phyloP scores from a whole-genome alignment of 2,797 vertebrate species.

The Karalla daura region DNA sequence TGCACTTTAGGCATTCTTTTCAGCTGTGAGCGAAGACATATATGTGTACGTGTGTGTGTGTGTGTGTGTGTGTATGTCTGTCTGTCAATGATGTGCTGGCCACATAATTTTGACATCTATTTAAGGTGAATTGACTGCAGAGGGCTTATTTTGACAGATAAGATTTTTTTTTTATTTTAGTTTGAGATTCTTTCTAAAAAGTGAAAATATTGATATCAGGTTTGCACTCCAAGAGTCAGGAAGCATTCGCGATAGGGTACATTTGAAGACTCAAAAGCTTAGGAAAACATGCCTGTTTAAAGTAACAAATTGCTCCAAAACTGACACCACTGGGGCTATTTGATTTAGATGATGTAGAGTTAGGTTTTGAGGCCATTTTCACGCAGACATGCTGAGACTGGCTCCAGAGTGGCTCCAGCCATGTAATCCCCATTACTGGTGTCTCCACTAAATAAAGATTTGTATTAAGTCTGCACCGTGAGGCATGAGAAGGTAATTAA shows the following conservation, averaged over 20 bases:
- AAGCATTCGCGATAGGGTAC: too few relatives aligned
- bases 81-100: background rate
- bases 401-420: background rate
- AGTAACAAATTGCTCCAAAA: background rate
- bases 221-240: background rate
- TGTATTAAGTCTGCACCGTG: background rate
- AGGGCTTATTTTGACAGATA: background rate
- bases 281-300: background rate
- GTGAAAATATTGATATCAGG: background rate
- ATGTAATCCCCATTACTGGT: background rate
- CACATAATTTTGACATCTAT: slow-evolving; percentile 5
- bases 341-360: background rate
- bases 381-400: background rate
- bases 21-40: background rate
- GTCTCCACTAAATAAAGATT: background rate
- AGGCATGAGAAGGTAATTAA: background rate
- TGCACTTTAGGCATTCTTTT: slow-evolving; percentile 36
- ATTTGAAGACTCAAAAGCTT: too few relatives aligned
- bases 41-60: background rate
- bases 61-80: slow-evolving; percentile 8
- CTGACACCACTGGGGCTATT: background rate
- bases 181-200: background rate
- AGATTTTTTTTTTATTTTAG: background rate
- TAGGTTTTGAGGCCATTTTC: background rate
- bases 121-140: background rate